A percentile compares a stretch with the other conserved stretches of the same genome.
These are phyloP conservation scores for Meganola albula DNA, from an alignment of 2,888 invertebrate genomes.

Conservation along the genomic window DNA sequence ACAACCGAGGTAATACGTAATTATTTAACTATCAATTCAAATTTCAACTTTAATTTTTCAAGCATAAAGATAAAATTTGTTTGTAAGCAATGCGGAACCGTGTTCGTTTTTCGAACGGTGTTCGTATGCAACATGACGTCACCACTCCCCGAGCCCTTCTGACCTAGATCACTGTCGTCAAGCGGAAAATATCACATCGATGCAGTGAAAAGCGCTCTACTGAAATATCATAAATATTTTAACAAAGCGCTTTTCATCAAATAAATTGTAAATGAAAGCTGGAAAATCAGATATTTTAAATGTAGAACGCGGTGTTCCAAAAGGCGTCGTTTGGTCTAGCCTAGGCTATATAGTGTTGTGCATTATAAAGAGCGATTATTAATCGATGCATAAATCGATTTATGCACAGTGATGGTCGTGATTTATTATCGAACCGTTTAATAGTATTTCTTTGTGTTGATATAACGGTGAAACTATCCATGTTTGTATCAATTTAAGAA, in stretches of 20 bases:
- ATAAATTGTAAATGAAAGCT: no score
- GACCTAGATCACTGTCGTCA: slow-evolving; percentile 58
- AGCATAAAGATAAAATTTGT: slow-evolving; percentile 15
- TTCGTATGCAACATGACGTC: slow-evolving; percentile 61
- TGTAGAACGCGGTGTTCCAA: no score
- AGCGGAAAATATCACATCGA: slow-evolving; percentile 41
- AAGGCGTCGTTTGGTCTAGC: slow-evolving; percentile 51
- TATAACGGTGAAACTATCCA: no score
- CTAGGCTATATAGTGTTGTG: slow-evolving; percentile 25
- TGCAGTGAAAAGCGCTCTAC: slow-evolving; percentile 28
- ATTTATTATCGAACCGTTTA: slow-evolving; percentile 2
- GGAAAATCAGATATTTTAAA: no score
- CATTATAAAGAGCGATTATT: slow-evolving; percentile 2
- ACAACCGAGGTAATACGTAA: slow-evolving; percentile 28
- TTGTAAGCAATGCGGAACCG: slow-evolving; percentile 10
- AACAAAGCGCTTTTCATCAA: no score
- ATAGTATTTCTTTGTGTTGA: not conserved
- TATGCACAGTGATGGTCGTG: not conserved
- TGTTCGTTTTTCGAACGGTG: slow-evolving; percentile 35
- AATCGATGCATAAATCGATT: slow-evolving; percentile 9
- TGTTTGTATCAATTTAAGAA: no score
- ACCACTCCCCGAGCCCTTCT: slow-evolving; percentile 53
- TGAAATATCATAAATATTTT: slow-evolving; percentile 11
- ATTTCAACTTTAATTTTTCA: slow-evolving; percentile 15
- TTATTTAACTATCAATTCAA: slow-evolving; percentile 12